Evolutionary conservation across 2,797 vertebrate genomes (phyloP).

Genomic region (Pangasius djambal): DNA sequence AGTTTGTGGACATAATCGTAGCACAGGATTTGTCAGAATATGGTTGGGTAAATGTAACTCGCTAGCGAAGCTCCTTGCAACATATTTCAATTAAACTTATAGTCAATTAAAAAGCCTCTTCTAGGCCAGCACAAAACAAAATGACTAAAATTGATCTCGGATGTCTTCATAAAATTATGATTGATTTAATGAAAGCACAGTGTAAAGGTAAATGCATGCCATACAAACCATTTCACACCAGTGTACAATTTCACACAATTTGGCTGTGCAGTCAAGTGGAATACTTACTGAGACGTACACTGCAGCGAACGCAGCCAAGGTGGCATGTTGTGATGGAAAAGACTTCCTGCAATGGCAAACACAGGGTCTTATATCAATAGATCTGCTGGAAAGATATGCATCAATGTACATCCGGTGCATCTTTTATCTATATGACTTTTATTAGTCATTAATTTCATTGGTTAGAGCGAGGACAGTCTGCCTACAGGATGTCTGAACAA

Average conservation of each 20-base stretch:
- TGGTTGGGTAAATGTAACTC: neutral
- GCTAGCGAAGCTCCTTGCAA: neutral
- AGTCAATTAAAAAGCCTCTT: neutral
- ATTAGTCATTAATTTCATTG: neutral
- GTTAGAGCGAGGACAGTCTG: neutral
- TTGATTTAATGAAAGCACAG: constrained; percentile 14
- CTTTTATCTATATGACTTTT: constrained; percentile 11
- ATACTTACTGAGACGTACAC: constrained; percentile 98
- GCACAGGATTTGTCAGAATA: neutral
- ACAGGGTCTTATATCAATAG: constrained; percentile 2
- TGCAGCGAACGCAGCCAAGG: constrained; percentile 93
- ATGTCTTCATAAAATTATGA: neutral
- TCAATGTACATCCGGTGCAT: neutral
- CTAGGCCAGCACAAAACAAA: neutral
- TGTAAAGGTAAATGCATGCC: neutral
- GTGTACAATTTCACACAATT: neutral
- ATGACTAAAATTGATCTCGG: neutral
- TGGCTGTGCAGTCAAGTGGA: constrained; percentile 25
- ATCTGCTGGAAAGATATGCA: neutral
- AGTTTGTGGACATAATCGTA: neutral
- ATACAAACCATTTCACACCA: constrained; percentile 1
- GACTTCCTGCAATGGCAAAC: constrained; percentile 88
- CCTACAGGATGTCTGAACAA: constrained; percentile 43
- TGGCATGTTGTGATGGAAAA: constrained; percentile 98
- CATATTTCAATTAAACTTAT: neutral